Base-by-base conservation (phyloP, 2,888 invertebrate genomes). In the Thalpophila matura region DNA sequence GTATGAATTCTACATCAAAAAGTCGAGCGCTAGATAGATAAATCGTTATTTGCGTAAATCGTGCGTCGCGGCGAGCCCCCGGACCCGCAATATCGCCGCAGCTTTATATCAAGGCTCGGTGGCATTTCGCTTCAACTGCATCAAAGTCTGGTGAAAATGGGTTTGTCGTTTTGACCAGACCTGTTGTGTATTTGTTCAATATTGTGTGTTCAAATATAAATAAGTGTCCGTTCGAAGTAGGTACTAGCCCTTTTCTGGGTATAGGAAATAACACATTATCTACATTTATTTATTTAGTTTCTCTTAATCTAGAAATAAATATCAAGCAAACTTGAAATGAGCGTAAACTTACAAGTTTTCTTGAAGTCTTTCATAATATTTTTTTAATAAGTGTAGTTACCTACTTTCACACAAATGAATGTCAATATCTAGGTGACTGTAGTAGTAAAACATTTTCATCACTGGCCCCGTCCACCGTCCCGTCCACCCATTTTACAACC, bases 401-500 rank as follows among this genome's bases (percentile, higher is more conserved):
- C n/a, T n/a, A n/a, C n/a, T n/a, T n/a, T n/a, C n/a, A n/a, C n/a
- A n/a, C n/a, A n/a, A n/a, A n/a, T n/a, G n/a, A n/a, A n/a, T n/a
- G n/a, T n/a, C n/a, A n/a, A n/a, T n/a, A n/a, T n/a, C n/a, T n/a
- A n/a, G n/a, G n/a, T n/a, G n/a, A n/a, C n/a, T n/a, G n/a, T n/a
- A 22, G 14, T 57, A 38, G 22, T 14, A 37, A 38, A 56, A 22
- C 10, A 3, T 7, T 9, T 27, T 56, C n/a, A 22, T 22, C 37
- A 6, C 27, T 14, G 18, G 14, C 7, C 10, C 9, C 18, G 6
- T 27, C 10, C 12, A 14, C 16, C 9, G 14, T 50, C 27, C 35
- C 42, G 31, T 4, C 26, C 20, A 12, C 61, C 42, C 55, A 78
- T 67, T 78, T 73, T 74, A 37, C n/a, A 59, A 24, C 38, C 54